Evolutionary conservation across 2,113 vertebrate species (phyloP).

Genomic region (Haemorhous mexicanus): DNA sequence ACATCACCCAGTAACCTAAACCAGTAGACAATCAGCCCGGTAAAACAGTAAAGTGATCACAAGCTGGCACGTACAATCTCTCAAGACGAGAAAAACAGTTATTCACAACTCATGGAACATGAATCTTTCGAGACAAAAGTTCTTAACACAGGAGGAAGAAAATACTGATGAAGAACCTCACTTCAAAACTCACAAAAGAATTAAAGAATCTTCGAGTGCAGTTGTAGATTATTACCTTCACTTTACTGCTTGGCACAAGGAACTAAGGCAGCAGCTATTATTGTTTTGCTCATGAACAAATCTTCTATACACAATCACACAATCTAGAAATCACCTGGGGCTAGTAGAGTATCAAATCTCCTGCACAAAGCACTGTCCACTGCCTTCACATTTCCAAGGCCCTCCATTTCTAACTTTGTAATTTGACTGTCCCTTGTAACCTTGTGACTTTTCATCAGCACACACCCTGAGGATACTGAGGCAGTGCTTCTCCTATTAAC

Average conservation of each 20-base stretch:
- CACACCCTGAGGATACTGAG: fast-evolving
- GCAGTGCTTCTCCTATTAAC: background rate
- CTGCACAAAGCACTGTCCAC: background rate
- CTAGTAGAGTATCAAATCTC: background rate
- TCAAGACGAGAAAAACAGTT: background rate
- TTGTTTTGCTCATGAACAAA: background rate
- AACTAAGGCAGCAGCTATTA: slow-evolving; percentile 14
- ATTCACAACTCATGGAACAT: background rate
- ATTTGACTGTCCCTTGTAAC: background rate
- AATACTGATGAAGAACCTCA: background rate
- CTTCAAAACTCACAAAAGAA: slow-evolving; percentile 36
- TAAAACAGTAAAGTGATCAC: background rate
- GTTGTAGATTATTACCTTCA: background rate
- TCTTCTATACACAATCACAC: background rate
- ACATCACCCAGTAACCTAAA: slow-evolving; percentile 8
- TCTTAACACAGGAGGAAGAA: background rate
- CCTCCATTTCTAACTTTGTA: background rate
- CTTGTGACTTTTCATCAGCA: background rate
- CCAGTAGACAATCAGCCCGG: background rate
- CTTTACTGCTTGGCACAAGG: background rate
- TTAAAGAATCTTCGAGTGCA: background rate
- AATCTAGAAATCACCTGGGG: background rate
- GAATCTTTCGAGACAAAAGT: background rate
- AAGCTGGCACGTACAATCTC: background rate
- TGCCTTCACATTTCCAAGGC: background rate